Evolutionary conservation across 2,113 vertebrate species (phyloP).

Genomic region (Nannospalax galili): DNA sequence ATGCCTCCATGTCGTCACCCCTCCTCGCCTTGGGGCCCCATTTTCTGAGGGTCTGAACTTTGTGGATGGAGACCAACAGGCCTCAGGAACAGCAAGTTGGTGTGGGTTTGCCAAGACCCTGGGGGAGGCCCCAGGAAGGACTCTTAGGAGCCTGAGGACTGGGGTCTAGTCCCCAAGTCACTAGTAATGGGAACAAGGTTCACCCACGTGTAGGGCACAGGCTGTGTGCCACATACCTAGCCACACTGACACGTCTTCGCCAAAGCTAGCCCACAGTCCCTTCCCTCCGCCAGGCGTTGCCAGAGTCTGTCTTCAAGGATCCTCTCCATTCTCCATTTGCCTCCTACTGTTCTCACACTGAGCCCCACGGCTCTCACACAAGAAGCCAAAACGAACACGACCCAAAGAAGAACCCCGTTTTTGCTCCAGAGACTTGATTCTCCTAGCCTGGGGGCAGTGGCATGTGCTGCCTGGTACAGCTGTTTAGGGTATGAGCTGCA

Average conservation of each 20-base stretch:
- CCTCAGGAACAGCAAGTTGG: not conserved
- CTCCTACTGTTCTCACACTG: too few relatives aligned
- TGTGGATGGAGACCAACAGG: not conserved
- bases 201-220: not conserved
- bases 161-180: not conserved
- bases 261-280: not conserved
- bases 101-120: accelerated
- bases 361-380: accelerated
- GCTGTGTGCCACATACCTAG: accelerated
- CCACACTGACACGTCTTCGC: too few relatives aligned
- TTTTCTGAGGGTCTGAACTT: not conserved
- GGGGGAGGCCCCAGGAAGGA: not conserved
- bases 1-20: not conserved
- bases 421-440: not conserved
- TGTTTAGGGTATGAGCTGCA: not conserved
- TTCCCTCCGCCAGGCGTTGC: not conserved
- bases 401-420: not conserved
- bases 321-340: not conserved
- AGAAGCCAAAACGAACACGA: not conserved
- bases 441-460: too few relatives aligned
- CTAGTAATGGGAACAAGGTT: not conserved
- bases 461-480: too few relatives aligned
- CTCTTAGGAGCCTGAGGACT: not conserved
- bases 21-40: not conserved
- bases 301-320: not conserved